Base-by-base conservation (phyloP, 2,113 vertebrate genomes). In the Etheostoma cragini region DNA sequence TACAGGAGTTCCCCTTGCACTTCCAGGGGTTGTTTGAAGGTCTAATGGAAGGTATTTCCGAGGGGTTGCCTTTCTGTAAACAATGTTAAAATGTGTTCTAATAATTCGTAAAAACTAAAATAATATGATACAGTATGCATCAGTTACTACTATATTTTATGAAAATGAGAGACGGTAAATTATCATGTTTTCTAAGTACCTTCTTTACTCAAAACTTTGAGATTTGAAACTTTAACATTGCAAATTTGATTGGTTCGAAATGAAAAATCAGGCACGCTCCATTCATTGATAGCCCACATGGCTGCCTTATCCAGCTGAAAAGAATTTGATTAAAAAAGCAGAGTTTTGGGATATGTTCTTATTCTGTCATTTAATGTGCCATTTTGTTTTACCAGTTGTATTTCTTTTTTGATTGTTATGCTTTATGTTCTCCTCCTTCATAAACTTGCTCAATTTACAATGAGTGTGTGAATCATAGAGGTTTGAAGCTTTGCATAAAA, bases 11-110 rank as follows among this genome's bases (percentile, higher is more conserved):
- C 54, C 45, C 54, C 17, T 7, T 2, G 6, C 24, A 38, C 26
- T 49, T 64, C 26, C 6, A 56, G 46, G 47, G 61, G 67, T 74
- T 74, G 16, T 69, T 78, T 61, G 22, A 60, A 78, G 75, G 70
- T 81, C 68, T 72, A 11, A 67, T 56, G 38, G 38, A 64, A 46
- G 62, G 56, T 68, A 38, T 60, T 49, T 71, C 35, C 0, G 4
- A 73, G 30, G 13, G 13, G 38, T 22, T 57, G 30, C 16, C 12
- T 57, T 24, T n/a, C 63, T 62, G 35, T 56, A 62, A 38, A 63
- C 54, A 45, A 50, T 33, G 15, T 42, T 42, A 38, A 49, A 73
- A 46, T 21, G 0, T 64, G 5, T 42, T 21, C 24, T 19, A 22
- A 19, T 65, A 21, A 52, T 53, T 30, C 8, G 8, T 42, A 11